Evolutionary conservation across 2,113 vertebrate genomes (phyloP).

Genomic region (Hiodon tergisus): DNA sequence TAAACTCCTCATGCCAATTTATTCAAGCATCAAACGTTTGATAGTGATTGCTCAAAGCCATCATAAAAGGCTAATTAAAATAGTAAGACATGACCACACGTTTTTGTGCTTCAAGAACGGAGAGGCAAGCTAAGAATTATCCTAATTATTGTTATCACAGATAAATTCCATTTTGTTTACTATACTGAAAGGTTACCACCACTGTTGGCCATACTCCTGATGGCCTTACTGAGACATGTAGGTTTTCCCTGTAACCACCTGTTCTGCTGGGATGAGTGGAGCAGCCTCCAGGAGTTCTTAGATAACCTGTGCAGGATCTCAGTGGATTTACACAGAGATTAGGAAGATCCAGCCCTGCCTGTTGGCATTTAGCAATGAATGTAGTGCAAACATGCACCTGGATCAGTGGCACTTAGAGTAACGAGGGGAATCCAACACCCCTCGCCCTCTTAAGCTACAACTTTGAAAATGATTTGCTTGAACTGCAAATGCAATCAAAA

Average conservation of each 20-base stretch:
- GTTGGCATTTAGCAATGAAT: neutral
- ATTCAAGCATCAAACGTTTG: no score
- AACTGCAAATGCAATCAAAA: neutral
- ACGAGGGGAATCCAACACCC: neutral
- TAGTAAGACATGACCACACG: no score
- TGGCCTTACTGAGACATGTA: slow-evolving; percentile 26
- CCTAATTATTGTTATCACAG: no score
- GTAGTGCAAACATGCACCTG: neutral
- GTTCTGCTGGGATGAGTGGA: slow-evolving; percentile 34
- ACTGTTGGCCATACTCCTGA: slow-evolving; percentile 14
- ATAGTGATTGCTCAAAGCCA: no score
- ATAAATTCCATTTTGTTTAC: no score
- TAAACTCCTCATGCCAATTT: no score
- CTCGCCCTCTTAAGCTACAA: neutral
- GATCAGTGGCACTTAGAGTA: neutral
- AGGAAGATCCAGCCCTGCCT: neutral
- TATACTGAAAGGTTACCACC: neutral
- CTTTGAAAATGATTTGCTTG: neutral
- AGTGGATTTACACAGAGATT: neutral
- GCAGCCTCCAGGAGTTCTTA: slow-evolving; percentile 31
- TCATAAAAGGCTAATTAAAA: no score
- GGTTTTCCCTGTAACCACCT: slow-evolving; percentile 41
- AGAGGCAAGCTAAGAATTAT: no score
- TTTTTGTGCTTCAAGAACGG: no score
- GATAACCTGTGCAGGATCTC: neutral